Evolutionary conservation across 2,888 invertebrate genomes (phyloP), one percentile per base, ranked within the genome.

Genomic region (Oxycera nigricornis): DNA sequence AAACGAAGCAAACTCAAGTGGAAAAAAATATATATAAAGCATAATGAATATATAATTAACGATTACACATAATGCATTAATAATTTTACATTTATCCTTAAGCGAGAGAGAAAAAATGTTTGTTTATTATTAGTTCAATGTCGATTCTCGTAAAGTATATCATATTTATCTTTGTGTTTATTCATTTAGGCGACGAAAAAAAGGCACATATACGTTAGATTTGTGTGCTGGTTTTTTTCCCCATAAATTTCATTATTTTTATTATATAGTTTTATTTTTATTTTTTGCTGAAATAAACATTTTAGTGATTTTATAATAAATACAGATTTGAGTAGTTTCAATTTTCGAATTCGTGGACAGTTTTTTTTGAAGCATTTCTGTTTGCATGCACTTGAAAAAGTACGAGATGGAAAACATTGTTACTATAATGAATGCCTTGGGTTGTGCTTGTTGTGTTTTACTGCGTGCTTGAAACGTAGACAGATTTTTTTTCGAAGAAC

Each of bases 301-400:
- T 70, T 70, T 70, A 70, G 70, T 70, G 70, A 70, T 70, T 70
- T 70, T 70, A 70, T 70, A 70, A 70, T 70, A 70, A 70, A 68
- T 28, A 68, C 46, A 68, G n/a, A n/a, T n/a, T n/a, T n/a, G n/a
- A n/a, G n/a, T n/a, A n/a, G n/a, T n/a, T n/a, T n/a, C n/a, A n/a
- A n/a, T n/a, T n/a, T n/a, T n/a, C n/a, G n/a, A n/a, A n/a, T n/a
- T n/a, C n/a, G n/a, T n/a, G n/a, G n/a, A n/a, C n/a, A n/a, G n/a
- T n/a, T n/a, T n/a, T n/a, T n/a, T n/a, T n/a, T n/a, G n/a, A n/a
- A n/a, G n/a, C n/a, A n/a, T n/a, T n/a, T n/a, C n/a, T n/a, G n/a
- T n/a, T n/a, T n/a, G n/a, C n/a, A n/a, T n/a, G n/a, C n/a, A n/a
- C n/a, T n/a, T n/a, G n/a, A n/a, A n/a, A n/a, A n/a, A n/a, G n/a